A percentile compares a stretch with the other conserved stretches of the same genome.
These are phyloP conservation scores for Apogon talboti DNA, from an alignment of 2,797 vertebrate genomes.

Conservation along the genomic window DNA sequence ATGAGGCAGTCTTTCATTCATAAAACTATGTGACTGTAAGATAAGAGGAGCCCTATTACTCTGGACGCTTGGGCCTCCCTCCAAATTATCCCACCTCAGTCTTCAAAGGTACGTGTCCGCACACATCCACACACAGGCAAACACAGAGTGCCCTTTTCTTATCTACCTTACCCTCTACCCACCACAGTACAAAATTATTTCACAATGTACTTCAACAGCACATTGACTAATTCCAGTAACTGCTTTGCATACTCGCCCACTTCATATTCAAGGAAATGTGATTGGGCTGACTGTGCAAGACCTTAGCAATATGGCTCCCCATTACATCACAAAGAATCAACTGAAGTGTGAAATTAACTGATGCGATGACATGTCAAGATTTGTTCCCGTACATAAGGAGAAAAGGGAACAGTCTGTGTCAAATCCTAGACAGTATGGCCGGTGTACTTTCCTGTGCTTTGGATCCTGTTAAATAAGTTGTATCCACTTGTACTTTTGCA, in stretches of 20 bases:
- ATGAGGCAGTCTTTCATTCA: constrained; percentile 38
- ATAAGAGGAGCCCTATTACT: constrained; percentile 47
- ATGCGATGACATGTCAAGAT: constrained; percentile 77
- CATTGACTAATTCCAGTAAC: constrained; percentile 51
- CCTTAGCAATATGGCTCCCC: constrained; percentile 63
- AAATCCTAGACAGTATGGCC: constrained; percentile 22
- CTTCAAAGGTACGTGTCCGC: constrained; percentile 16
- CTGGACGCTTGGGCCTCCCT: constrained; percentile 35
- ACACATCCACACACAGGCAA: constrained; percentile 6
- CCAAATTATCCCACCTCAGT: constrained; percentile 30
- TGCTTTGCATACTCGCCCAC: constrained; percentile 48
- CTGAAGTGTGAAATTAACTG: constrained; percentile 82
- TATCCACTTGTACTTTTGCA: neutral
- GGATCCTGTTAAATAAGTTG: constrained; percentile 20
- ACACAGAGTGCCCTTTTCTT: constrained; percentile 31
- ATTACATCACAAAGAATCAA: constrained; percentile 75
- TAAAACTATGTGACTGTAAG: constrained; percentile 41
- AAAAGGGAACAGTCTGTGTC: constrained; percentile 47
- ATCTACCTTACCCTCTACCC: constrained; percentile 48
- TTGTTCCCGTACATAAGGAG: constrained; percentile 57
- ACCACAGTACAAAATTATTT: constrained; percentile 39
- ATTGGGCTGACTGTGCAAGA: constrained; percentile 65
- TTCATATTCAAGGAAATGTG: constrained; percentile 58
- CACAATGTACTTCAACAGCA: constrained; percentile 43
- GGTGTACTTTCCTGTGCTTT: constrained; percentile 5